These are phyloP conservation scores for Leucania comma DNA, from an alignment of 2,888 invertebrate genomes.

Conservation along the genomic window DNA sequence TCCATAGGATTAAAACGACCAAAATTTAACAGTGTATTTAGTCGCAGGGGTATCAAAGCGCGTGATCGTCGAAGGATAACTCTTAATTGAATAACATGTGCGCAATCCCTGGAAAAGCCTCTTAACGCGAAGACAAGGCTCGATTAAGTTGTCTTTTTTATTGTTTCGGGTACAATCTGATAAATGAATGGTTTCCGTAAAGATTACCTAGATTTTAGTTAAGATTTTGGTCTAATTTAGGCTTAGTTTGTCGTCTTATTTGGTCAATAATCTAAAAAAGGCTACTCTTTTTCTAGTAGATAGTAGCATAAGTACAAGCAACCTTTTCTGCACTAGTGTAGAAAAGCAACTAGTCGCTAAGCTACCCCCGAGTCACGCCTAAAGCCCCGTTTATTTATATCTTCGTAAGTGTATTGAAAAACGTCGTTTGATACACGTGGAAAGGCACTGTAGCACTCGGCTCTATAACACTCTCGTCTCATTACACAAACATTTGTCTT, in stretches of 20 bases:
- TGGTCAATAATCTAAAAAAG: background rate
- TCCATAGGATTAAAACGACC: too few relatives aligned
- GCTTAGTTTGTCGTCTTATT: background rate
- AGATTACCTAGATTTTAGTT: slow-evolving; percentile 13
- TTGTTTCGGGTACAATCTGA: slow-evolving; percentile 44
- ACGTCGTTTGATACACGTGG: too few relatives aligned
- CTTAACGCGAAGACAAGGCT: slow-evolving; percentile 41
- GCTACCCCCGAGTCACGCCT: too few relatives aligned
- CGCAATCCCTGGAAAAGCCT: slow-evolving; percentile 41
- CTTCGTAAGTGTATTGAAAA: too few relatives aligned
- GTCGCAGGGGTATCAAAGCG: slow-evolving; percentile 22
- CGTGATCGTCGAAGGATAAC: slow-evolving; percentile 23
- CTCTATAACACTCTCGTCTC: too few relatives aligned
- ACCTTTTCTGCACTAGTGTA: too few relatives aligned
- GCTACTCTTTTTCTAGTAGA: background rate
- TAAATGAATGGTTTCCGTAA: slow-evolving; percentile 8
- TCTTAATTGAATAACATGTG: slow-evolving; percentile 52
- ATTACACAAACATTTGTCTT: too few relatives aligned
- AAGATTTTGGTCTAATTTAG: background rate
- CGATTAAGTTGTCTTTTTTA: slow-evolving; percentile 52
- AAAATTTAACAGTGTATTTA: slow-evolving; percentile 10
- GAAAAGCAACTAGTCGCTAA: too few relatives aligned
- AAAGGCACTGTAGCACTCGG: too few relatives aligned
- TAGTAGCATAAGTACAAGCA: too few relatives aligned
- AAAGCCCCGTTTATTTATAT: too few relatives aligned